Conservation (phyloP, 2,888 invertebrate genomes). For the Trichopoda pennipes region DNA sequence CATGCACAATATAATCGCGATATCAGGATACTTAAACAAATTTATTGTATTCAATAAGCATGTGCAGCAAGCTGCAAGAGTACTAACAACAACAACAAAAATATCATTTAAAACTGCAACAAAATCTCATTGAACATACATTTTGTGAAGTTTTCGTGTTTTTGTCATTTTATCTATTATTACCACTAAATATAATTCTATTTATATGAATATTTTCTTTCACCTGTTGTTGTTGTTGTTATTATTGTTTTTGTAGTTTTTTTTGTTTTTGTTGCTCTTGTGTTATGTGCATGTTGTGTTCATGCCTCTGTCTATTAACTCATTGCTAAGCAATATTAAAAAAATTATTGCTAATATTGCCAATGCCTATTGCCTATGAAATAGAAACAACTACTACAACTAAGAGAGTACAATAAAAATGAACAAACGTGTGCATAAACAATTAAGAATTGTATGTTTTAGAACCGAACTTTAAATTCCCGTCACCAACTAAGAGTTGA, state of each 20-base stretch:
- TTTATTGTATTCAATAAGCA: slow-evolving; percentile 58
- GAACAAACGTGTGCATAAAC: background rate
- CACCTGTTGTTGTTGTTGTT: slow-evolving; percentile 16
- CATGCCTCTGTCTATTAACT: slow-evolving; percentile 63
- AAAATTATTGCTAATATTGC: slow-evolving; percentile 54
- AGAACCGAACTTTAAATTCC: too few species aligned
- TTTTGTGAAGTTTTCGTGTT: slow-evolving; percentile 62
- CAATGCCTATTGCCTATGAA: slow-evolving; percentile 16
- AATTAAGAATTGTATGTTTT: background rate
- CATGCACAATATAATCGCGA: slow-evolving; percentile 30
- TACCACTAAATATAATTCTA: slow-evolving; percentile 54
- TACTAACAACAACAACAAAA: background rate
- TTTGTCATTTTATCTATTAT: slow-evolving; percentile 62
- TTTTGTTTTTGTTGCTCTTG: slow-evolving; percentile 3
- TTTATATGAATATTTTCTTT: slow-evolving; percentile 21
- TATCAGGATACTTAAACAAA: slow-evolving; percentile 60
- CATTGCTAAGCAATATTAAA: slow-evolving; percentile 50
- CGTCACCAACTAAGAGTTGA: too few species aligned
- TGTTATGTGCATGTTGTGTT: slow-evolving; percentile 43
- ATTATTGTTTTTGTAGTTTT: too few species aligned
- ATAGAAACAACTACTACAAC: background rate
- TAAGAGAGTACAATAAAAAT: background rate
- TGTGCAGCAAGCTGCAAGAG: slow-evolving; percentile 38
- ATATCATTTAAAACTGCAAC: slow-evolving; percentile 11
- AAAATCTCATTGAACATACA: slow-evolving; percentile 30